Conservation (phyloP, 1,140 invertebrate genomes). For the Pseudomyrmex sp. region DNA sequence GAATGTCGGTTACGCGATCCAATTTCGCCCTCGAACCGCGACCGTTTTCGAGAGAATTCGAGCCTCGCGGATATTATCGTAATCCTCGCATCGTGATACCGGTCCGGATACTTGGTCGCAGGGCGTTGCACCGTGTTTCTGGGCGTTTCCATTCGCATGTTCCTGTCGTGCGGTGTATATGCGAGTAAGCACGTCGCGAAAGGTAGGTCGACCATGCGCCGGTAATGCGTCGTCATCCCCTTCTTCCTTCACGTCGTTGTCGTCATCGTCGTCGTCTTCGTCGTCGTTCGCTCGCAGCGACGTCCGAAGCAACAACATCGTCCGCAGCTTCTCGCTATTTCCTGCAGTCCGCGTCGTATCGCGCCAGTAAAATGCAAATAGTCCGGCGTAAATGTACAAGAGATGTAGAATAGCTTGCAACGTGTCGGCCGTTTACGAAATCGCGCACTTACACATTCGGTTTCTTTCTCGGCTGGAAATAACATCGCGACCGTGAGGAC, state of each 20-base stretch:
- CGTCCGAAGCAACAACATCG: constrained; percentile 38
- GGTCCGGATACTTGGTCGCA: neutral
- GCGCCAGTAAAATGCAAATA: constrained; percentile 52
- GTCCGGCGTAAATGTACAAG: constrained; percentile 36
- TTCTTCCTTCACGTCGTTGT: neutral
- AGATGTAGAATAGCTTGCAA: constrained; percentile 20
- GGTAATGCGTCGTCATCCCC: constrained; percentile 9
- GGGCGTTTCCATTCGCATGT: neutral
- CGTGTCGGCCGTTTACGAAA: constrained; percentile 48
- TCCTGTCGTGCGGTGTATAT: neutral
- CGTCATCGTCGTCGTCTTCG: constrained; percentile 13
- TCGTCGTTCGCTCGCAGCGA: constrained; percentile 5
- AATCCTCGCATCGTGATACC: constrained; percentile 29
- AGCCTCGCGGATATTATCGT: constrained; percentile 48
- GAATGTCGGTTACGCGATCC: constrained; percentile 13
- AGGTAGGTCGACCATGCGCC: constrained; percentile 6
- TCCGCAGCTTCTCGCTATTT: constrained; percentile 52
- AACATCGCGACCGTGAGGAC: constrained; percentile 12
- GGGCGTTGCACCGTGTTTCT: neutral
- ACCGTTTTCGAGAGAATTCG: constrained; percentile 35
- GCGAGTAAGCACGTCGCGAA: constrained; percentile 3
- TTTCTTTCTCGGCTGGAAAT: constrained; percentile 21
- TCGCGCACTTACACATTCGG: constrained; percentile 33
- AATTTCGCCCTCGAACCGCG: constrained; percentile 20
- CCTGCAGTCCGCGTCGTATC: constrained; percentile 36